phyloP scores from a whole-genome alignment of 2,888 invertebrate genomes.

The Cephus spinipes region DNA sequence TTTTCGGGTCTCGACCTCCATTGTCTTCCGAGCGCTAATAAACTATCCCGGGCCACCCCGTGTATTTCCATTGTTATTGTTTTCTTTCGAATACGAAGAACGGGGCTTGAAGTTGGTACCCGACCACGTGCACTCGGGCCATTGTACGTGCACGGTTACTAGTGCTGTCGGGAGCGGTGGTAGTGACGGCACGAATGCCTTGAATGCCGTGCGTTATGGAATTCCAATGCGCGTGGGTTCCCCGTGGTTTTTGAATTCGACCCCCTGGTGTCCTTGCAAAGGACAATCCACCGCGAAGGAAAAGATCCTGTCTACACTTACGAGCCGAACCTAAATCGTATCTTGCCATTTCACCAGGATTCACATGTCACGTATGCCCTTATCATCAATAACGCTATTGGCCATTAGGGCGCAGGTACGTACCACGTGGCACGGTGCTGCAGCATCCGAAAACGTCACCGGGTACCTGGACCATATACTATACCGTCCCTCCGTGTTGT shows the following conservation, averaged over 20 bases:
- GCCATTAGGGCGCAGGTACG: too few relatives aligned
- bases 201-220: constrained; percentile 54
- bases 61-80: constrained; percentile 55
- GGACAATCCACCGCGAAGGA: constrained; percentile 1
- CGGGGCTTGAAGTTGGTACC: too few relatives aligned
- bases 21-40: constrained; percentile 64
- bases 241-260: constrained; percentile 3
- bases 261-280: constrained; percentile 5
- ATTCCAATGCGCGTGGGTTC: constrained; percentile 25
- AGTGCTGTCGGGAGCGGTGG: too few relatives aligned
- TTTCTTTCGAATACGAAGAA: constrained; percentile 19
- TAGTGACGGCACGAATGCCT: background rate
- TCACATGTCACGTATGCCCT: too few relatives aligned
- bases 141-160: too few relatives aligned
- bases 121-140: too few relatives aligned
- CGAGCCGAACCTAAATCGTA: too few relatives aligned
- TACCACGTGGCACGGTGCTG: too few relatives aligned
- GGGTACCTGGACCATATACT: background rate
- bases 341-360: too few relatives aligned
- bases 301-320: too few relatives aligned
- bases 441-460: too few relatives aligned
- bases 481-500: background rate
- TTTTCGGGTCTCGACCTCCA: constrained; percentile 65
- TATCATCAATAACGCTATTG: too few relatives aligned
- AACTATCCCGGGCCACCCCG: constrained; percentile 63